Base-by-base conservation (phyloP, 2,888 invertebrate species). In the Cyclophora punctaria region DNA sequence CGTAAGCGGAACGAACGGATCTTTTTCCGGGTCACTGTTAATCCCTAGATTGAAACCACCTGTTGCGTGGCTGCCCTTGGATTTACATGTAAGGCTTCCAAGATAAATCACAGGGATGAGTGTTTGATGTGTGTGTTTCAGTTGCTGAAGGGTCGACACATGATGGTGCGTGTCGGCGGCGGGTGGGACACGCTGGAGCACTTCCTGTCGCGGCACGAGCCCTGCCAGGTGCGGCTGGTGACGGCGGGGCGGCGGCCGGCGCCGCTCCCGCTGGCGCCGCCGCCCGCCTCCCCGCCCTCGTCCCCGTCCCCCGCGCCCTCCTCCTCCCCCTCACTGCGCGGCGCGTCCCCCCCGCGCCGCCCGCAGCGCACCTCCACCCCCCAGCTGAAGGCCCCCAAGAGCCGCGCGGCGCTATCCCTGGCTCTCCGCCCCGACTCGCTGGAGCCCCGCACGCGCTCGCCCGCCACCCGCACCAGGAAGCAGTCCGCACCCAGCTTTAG, bases 111-210 rank as follows among this genome's bases (percentile, higher is more conserved):
- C 20, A 20, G 20, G 20, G 20, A 20, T 20, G 20, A 20, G 20
- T 20, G 20, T 20, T 1, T 20, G 20, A 20, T 20, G 2, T 47
- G 33, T 49, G 41, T 46, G 7, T 55, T 72, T 3, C 90, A 96
- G 96, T 80, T 96, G 73, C 89, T 96, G 73, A 96, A 96, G 80
- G 96, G 95, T 48, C 92, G 94, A n/a, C 97, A 97, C 90, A 96
- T 96, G 92, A 97, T 97, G 97, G 97, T 97, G 51, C 92, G 97
- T 67, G 96, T 97, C 48, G 97, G 97, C 54, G 97, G 97, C 60
- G 96, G 96, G 58, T 97, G 97, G 97, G 96, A 96, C 88, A 96
- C 97, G 20, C 87, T 97, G 77, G 96, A 97, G 80, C 96, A 97
- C 89, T 97, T 96, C 89, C 91, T 97, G 74, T 92, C 93, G 66